Conservation (phyloP, 2,797 vertebrate species). For the Fratercula arctica region DNA sequence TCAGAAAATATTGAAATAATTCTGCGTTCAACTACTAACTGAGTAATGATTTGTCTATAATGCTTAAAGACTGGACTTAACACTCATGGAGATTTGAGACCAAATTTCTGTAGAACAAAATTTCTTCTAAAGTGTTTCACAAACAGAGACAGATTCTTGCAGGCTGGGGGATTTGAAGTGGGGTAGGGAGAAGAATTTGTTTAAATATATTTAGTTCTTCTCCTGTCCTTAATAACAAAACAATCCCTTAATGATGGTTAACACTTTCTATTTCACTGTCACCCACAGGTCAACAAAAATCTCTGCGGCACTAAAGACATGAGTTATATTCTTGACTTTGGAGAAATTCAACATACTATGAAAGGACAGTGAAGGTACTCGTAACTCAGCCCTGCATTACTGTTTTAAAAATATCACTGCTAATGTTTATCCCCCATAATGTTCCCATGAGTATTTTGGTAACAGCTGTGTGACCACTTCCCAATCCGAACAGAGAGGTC, state of each 20-base stretch:
- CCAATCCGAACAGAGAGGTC: background rate
- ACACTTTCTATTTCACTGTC: background rate
- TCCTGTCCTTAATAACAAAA: background rate
- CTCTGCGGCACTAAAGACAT: background rate
- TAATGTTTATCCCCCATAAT: background rate
- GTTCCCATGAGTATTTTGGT: background rate
- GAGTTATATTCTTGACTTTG: background rate
- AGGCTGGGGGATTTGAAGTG: background rate
- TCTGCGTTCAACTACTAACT: background rate
- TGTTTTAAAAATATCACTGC: background rate
- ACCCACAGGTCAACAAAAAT: background rate
- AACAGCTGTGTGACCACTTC: background rate
- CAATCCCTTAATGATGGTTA: background rate
- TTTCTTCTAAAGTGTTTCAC: background rate
- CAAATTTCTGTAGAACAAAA: background rate
- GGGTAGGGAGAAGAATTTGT: rapidly evolving
- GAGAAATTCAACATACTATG: background rate
- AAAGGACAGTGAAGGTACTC: background rate
- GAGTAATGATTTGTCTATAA: background rate
- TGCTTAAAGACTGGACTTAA: background rate
- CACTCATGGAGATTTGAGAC: background rate
- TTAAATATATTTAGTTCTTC: background rate
- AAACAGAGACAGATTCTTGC: background rate
- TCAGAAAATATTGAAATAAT: background rate
- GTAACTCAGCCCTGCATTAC: background rate